These are phyloP conservation scores for Aldrovandia affinis DNA, from an alignment of 2,797 vertebrate species.

Conservation along the genomic window DNA sequence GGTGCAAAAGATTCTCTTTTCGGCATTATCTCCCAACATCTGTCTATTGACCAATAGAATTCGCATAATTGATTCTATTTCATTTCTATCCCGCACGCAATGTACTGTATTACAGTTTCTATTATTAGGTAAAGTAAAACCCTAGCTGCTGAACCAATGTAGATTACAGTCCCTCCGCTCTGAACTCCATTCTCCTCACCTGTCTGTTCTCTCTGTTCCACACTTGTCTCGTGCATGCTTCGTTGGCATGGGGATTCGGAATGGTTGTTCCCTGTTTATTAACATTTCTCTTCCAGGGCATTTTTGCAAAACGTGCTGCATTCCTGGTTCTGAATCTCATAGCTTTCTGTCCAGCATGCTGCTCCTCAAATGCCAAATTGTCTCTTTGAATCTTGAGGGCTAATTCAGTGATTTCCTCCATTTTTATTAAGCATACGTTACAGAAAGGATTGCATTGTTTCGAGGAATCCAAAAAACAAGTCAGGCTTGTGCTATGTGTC, in stretches of 20 bases:
- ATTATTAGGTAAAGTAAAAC: too few species aligned
- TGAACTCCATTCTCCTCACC: slow-evolving; percentile 47
- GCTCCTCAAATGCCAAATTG: slow-evolving; percentile 38
- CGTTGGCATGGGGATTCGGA: slow-evolving; percentile 70
- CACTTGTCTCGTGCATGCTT: slow-evolving; percentile 71
- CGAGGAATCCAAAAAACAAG: background rate
- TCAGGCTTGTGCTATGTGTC: slow-evolving; percentile 31
- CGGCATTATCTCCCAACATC: background rate
- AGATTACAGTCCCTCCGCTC: background rate
- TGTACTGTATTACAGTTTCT: background rate
- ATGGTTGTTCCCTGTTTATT: slow-evolving; percentile 61
- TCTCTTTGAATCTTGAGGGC: slow-evolving; percentile 31
- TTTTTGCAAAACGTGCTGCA: slow-evolving; percentile 45
- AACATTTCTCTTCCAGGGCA: slow-evolving; percentile 60
- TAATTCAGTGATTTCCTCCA: slow-evolving; percentile 26
- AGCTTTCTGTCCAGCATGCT: slow-evolving; percentile 50
- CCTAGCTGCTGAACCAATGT: background rate
- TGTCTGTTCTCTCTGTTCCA: slow-evolving; percentile 55
- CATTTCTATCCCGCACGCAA: background rate
- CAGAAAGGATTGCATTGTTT: background rate
- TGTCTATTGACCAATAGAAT: background rate
- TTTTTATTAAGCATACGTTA: background rate
- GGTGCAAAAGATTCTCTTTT: background rate
- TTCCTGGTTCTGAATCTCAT: slow-evolving; percentile 33
- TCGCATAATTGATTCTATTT: background rate